Percentiles rank a stretch among this genome's conserved stretches.
Conservation (phyloP, 2,113 vertebrate species). For the Brachyistius frenatus region DNA sequence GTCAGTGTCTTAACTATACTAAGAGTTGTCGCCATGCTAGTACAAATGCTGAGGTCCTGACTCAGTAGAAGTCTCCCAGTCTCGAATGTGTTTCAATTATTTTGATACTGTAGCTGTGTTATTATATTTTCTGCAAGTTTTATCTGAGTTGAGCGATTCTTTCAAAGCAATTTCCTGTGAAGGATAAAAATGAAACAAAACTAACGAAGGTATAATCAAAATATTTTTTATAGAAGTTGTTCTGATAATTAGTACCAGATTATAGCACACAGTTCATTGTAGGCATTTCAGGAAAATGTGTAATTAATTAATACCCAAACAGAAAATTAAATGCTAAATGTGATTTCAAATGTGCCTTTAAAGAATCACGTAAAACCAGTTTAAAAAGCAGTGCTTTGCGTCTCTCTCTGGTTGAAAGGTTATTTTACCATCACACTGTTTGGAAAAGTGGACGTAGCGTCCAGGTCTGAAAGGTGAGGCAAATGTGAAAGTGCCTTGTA, state of each 20-base stretch:
- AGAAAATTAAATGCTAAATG: neutral
- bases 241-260: neutral
- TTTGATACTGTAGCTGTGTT: neutral
- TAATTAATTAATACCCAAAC: neutral
- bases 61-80: too few species aligned
- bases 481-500: too few species aligned
- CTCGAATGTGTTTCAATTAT: neutral
- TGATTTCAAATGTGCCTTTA: neutral
- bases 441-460: too few species aligned
- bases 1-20: conserved; percentile 72
- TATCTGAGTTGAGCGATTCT: neutral
- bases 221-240: too few species aligned
- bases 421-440: too few species aligned
- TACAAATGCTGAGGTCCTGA: neutral
- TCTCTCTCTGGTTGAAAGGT: too few species aligned
- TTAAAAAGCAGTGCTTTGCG: too few species aligned
- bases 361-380: too few species aligned
- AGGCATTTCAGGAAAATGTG: neutral
- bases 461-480: too few species aligned
- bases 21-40: neutral
- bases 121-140: neutral
- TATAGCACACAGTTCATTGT: neutral
- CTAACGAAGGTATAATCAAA: too few species aligned
- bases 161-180: too few species aligned
- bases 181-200: too few species aligned